Evolutionary conservation across 92 coral and sea anemone species (phyloP).

Genomic region (Umimayanthus kanabou): DNA sequence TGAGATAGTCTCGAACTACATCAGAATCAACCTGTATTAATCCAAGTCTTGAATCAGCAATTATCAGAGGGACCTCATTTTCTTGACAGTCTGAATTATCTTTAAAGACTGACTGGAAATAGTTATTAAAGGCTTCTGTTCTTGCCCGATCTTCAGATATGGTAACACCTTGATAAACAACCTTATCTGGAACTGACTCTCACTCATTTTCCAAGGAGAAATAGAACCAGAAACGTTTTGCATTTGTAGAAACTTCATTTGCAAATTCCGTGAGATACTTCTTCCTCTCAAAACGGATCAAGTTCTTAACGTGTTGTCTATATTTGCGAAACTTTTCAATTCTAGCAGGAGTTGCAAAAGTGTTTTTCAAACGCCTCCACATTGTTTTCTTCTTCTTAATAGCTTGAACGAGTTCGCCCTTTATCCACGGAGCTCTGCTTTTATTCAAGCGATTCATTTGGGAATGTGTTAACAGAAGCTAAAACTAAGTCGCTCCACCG

Average conservation of each 20-base stretch:
- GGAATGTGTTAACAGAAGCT: not conserved
- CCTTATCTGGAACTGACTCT: not conserved
- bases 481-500: no score
- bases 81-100: not conserved
- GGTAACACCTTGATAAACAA: not conserved
- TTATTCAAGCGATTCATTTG: not conserved
- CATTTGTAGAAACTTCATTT: not conserved
- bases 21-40: not conserved
- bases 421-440: not conserved
- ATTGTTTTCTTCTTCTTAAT: not conserved
- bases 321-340: not conserved
- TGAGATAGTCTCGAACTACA: not conserved
- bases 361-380: not conserved
- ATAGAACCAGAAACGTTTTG: not conserved
- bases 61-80: not conserved
- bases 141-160: not conserved
- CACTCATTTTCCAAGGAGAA: not conserved
- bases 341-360: not conserved
- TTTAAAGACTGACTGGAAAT: conserved; percentile 2
- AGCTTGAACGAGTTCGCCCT: not conserved
- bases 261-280: not conserved
- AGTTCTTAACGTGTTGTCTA: not conserved
- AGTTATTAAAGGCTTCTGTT: not conserved
- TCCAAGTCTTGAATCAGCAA: not conserved
- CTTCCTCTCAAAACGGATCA: not conserved